Conservation (phyloP, 92 coral and sea anemone genomes). For the Chrysogorgia sp. region DNA sequence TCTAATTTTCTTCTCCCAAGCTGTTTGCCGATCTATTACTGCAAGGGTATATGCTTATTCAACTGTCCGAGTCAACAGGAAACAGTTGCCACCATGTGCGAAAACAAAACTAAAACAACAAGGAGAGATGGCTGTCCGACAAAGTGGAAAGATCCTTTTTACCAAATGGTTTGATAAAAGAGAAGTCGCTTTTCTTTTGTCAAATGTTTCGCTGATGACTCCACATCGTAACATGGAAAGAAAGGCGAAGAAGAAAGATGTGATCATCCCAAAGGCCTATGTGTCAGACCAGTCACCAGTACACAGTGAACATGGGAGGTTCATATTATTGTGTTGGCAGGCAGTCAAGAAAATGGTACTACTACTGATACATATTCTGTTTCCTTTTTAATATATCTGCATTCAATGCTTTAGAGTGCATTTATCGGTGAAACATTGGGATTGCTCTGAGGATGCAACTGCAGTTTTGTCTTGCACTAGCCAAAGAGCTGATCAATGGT, state of each 20-base stretch:
- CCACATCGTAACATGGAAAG: slow-evolving; percentile 47
- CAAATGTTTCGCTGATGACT: slow-evolving; percentile 53
- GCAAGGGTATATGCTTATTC: slow-evolving; percentile 60
- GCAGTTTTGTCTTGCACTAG: slow-evolving; percentile 48
- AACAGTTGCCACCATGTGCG: slow-evolving; percentile 48
- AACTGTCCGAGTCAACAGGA: slow-evolving; percentile 56
- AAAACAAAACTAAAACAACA: slow-evolving; percentile 49
- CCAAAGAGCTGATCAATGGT: slow-evolving; percentile 48
- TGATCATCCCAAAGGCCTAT: slow-evolving; percentile 44
- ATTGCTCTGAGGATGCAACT: slow-evolving; percentile 45
- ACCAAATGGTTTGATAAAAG: slow-evolving; percentile 66
- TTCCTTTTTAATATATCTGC: slow-evolving; percentile 52
- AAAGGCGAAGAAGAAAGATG: slow-evolving; percentile 26
- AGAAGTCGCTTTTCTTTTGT: slow-evolving; percentile 55
- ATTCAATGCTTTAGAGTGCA: too few species aligned
- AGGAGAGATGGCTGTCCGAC: slow-evolving; percentile 42
- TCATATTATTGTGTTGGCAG: slow-evolving; percentile 54
- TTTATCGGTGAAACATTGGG: too few species aligned
- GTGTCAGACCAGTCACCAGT: slow-evolving; percentile 46
- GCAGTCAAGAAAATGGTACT: slow-evolving; percentile 58
- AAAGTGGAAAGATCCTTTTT: slow-evolving; percentile 46
- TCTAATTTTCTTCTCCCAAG: slow-evolving; percentile 52
- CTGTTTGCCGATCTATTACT: slow-evolving; percentile 58
- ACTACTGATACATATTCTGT: slow-evolving; percentile 65
- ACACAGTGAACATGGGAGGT: too few species aligned